Evolutionary conservation across 2,797 vertebrate genomes (phyloP).

Genomic region (Sardinella longiceps): DNA sequence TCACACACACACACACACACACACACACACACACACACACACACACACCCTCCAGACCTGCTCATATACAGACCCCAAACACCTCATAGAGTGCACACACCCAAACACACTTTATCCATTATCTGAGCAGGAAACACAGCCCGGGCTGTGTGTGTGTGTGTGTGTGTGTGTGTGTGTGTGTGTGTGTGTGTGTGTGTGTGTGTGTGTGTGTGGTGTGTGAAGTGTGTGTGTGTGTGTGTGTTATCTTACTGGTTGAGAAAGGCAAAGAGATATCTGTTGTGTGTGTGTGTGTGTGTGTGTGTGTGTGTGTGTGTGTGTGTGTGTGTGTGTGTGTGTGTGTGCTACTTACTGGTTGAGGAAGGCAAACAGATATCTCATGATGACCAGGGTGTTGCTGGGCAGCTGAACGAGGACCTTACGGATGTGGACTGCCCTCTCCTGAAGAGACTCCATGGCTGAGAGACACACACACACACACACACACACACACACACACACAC

Average conservation of each 20-base stretch:
- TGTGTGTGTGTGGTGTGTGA: no score
- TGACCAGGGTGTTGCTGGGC: constrained; percentile 86
- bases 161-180: background rate
- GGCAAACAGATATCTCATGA: constrained; percentile 98
- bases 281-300: no score
- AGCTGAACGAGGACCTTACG: constrained; percentile 87
- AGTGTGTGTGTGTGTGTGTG: constrained; percentile 1
- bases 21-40: no score
- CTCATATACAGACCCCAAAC: background rate
- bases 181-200: no score
- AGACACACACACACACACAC: constrained; percentile 57
- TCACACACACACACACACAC: no score
- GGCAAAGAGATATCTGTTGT: constrained; percentile 97
- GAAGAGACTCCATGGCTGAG: constrained; percentile 93
- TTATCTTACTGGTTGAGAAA: constrained; percentile 87
- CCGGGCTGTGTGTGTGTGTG: no score
- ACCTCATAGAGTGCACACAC: background rate
- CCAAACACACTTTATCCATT: background rate
- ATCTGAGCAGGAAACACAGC: no score
- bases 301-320: background rate
- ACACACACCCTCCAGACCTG: background rate
- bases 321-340: background rate
- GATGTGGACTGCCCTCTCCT: constrained; percentile 90
- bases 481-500: constrained; percentile 31
- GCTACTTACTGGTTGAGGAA: constrained; percentile 95